Conservation (phyloP, 2,797 vertebrate species). For the Cygnus olor region DNA sequence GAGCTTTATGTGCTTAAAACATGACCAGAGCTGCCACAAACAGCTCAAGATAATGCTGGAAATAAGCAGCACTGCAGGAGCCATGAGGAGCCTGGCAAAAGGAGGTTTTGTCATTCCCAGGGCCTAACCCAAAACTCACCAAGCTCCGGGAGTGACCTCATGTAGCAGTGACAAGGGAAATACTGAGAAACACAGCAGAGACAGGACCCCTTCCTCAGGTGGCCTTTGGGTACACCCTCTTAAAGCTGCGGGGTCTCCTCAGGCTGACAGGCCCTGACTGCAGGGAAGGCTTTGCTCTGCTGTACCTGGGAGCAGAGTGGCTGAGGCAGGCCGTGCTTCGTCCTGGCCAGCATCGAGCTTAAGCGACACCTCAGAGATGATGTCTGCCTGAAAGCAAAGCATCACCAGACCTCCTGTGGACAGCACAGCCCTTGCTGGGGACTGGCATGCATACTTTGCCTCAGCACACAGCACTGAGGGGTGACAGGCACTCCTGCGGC, state of each 20-base stretch:
- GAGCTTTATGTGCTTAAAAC: background rate
- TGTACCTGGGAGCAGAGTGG: background rate
- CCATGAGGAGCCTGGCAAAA: background rate
- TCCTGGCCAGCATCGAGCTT: background rate
- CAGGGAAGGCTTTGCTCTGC: background rate
- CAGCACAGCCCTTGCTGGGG: rapidly evolving
- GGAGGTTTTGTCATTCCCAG: background rate
- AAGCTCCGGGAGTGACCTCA: background rate
- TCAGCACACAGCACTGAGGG: background rate
- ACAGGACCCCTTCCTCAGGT: background rate
- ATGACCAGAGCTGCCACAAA: background rate
- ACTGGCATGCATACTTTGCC: background rate
- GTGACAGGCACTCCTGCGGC: no score
- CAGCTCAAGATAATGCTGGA: background rate
- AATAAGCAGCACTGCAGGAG: background rate
- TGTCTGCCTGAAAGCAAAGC: rapidly evolving
- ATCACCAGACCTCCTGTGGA: background rate
- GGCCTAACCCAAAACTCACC: background rate
- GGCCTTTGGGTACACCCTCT: background rate
- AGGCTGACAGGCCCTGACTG: background rate
- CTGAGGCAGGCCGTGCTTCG: rapidly evolving
- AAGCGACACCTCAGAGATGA: background rate
- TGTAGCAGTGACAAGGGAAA: background rate
- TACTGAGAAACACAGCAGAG: background rate
- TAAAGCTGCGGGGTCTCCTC: background rate